Percentiles rank a stretch among this genome's conserved stretches.
phyloP scores from a whole-genome alignment of 2,113 vertebrate species.

The Galbula dea region DNA sequence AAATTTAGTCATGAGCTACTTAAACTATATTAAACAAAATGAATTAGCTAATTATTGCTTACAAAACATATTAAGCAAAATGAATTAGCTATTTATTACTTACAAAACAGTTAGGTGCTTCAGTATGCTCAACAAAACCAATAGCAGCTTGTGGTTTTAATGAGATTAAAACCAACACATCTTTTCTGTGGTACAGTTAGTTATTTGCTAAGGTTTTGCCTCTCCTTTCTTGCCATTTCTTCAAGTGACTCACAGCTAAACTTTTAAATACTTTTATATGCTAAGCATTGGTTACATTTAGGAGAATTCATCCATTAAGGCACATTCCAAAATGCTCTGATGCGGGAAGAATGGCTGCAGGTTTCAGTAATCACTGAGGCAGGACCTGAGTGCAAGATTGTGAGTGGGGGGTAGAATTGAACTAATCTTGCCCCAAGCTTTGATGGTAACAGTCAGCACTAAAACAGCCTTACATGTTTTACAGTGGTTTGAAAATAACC shows the following conservation, averaged over 20 bases:
- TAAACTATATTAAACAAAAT: neutral
- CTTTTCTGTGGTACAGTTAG: neutral
- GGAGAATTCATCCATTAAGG: neutral
- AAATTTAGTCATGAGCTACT: neutral
- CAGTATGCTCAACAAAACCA: neutral
- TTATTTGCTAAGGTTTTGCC: neutral
- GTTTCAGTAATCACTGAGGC: neutral
- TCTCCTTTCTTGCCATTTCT: neutral
- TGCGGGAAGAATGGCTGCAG: neutral
- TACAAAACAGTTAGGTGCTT: neutral
- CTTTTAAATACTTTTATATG: neutral
- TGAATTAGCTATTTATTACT: neutral
- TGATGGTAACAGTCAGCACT: neutral
- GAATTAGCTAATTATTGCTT: neutral
- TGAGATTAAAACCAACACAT: neutral
- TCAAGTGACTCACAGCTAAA: neutral
- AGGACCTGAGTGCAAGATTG: accelerated
- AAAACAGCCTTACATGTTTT: neutral
- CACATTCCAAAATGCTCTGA: neutral
- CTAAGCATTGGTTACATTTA: neutral
- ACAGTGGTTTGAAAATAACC: neutral
- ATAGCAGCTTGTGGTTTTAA: neutral
- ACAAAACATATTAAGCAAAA: neutral
- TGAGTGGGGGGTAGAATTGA: accelerated
- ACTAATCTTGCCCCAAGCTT: neutral